Evolutionary conservation across 2,797 vertebrate genomes (phyloP), one percentile per base, ranked within the genome.

Genomic region (Microctenopoma stevenorrisi): DNA sequence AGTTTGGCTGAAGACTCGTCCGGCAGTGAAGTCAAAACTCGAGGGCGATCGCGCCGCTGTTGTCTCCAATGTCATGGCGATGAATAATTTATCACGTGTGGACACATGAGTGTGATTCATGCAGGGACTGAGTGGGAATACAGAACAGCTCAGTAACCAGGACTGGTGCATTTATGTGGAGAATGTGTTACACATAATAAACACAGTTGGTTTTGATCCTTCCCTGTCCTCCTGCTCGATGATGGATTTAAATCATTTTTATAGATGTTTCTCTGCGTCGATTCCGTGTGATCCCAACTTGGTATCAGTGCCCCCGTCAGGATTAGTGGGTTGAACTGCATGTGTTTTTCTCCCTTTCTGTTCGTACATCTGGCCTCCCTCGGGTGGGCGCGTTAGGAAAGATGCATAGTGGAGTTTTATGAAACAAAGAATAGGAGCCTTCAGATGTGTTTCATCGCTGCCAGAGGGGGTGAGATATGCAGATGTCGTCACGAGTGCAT

Each of bases 341-440:
- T 64, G 59, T 16, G 18, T 62, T 37, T 43, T 38, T 62, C 38
- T 50, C 55, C 33, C 43, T 58, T 12, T 71, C 5, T 48, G 33
- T 43, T 74, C 25, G 22, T 54, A 71, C 76, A 82, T 69, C 71
- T 77, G 76, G 60, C 56, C 25, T 72, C 70, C 76, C 59, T 64
- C 13, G 37, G 70, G 60, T 67, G 0, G 62, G 65, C 64, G 56
- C 46, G 40, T 53, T 58, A 40, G 26, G 47, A 68, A 69, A 72
- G 50, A 59, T 67, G 57, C 61, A 77, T 50, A 61, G 18, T 58
- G 30, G 37, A 63, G 28, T 63, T 77, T 68, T 68, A 40, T 72
- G 42, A 64, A 48, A 67, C 43, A 64, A 64, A 58, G 10, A 50
- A 64, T 40, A 33, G 13, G 11, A 4, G 35, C 35, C 22, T 65